Evolutionary conservation across 2,113 vertebrate species (phyloP).

Genomic region (Tringa solitaria): DNA sequence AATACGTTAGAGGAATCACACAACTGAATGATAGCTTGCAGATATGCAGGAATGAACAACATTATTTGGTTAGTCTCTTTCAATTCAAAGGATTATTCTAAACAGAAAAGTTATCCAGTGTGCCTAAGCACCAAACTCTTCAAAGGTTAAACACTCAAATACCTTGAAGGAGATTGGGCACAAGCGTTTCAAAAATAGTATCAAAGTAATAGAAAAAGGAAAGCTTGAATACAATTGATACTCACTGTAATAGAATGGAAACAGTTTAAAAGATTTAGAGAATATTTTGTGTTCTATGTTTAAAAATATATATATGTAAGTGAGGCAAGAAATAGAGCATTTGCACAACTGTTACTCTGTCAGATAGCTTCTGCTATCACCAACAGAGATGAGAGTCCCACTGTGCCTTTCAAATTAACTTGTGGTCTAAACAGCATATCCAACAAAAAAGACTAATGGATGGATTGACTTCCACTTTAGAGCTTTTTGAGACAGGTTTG

Average conservation of each 20-base stretch:
- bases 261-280: not conserved
- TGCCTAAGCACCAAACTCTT: not conserved
- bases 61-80: not conserved
- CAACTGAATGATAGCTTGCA: not conserved
- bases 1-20: not conserved
- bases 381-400: not conserved
- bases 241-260: not conserved
- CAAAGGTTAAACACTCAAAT: not conserved
- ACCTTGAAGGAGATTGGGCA: not conserved
- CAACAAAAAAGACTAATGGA: not conserved
- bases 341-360: not conserved
- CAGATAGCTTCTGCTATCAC: not conserved
- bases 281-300: not conserved
- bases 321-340: not conserved
- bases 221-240: not conserved
- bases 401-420: not conserved
- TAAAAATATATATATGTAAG: too few species aligned
- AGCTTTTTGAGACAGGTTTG: not conserved
- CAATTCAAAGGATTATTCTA: not conserved
- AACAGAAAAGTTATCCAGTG: not conserved
- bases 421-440: not conserved
- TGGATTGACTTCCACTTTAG: not conserved
- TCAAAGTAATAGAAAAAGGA: not conserved
- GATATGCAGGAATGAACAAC: not conserved
- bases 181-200: not conserved